Base-by-base conservation (phyloP, 2,113 vertebrate species). In the Percina caprodes region DNA sequence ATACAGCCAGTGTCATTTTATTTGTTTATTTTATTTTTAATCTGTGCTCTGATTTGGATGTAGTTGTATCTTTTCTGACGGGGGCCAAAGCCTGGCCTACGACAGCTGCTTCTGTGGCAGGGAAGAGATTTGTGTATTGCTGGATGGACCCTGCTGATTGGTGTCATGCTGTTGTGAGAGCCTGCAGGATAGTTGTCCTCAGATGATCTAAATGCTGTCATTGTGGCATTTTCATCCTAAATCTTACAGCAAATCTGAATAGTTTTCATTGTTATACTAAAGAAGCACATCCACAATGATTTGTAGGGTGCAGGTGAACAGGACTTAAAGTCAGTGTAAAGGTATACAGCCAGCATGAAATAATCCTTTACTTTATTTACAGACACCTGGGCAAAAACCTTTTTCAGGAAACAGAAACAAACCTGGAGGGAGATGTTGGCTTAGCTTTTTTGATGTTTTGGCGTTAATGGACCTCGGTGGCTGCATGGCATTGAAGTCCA, bases 1-100 rank as follows among this genome's bases (percentile, higher is more conserved):
- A 89, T 83, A 88, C 85, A 68, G 79, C 67, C 62, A 16, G 75
- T 88, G 88, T 91, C 83, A 75, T 88, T 84, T 74, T 52, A 54
- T 86, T 89, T 92, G 2, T 3, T 30, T 4, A 30, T 30, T 30
- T 30, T 30, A 30, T 30, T 30, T 30, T 30, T 4, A 30, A 30
- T 76, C n/a, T 62, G 19, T 52, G 70, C 62, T 80, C 42, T 72
- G 83, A 73, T 88, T 81, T 78, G 68, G 83, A 78, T 72, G 66
- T 65, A 72, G 83, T 68, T 82, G 62, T 83, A 73, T 61, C 19
- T 48, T 54, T 33, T 79, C 30, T 63, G 72, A 75, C 19, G 5
- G 77, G 21, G 39, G 39, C 59, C 33, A 33, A 71, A 76, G 65
- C 58, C 70, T 75, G 54, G 61, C 59, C 35, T 46, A 55, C 46